phyloP scores from a whole-genome alignment of 2,888 invertebrate species.

The Caenorhabditis parvicauda region DNA sequence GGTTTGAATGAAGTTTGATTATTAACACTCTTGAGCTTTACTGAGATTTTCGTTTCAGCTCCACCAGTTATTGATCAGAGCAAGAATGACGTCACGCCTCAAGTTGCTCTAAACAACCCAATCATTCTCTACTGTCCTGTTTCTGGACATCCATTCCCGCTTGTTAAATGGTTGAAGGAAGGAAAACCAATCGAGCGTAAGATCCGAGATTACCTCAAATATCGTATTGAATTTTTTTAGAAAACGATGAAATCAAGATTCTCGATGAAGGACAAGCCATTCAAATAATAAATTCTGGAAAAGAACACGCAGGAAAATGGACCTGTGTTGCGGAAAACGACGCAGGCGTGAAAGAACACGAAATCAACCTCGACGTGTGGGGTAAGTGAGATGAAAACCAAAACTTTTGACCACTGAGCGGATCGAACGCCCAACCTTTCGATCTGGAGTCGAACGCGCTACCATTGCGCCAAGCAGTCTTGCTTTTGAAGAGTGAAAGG shows the following conservation, averaged over 20 bases:
- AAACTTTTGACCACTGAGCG: slow-evolving; percentile 48
- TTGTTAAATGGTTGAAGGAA: slow-evolving; percentile 55
- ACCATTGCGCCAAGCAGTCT: slow-evolving; percentile 50
- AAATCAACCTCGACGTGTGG: slow-evolving; percentile 56
- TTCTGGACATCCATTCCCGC: slow-evolving; percentile 57
- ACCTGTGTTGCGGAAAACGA: slow-evolving; percentile 65
- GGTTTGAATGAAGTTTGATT: slow-evolving; percentile 3
- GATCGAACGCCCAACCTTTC: slow-evolving; percentile 52
- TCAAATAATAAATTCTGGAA: slow-evolving; percentile 18
- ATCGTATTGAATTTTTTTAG: slow-evolving; percentile 8
- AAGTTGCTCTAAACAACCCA: slow-evolving; percentile 57
- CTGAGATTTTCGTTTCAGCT: slow-evolving; percentile 61
- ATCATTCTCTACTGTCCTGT: slow-evolving; percentile 58
- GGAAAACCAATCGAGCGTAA: slow-evolving; percentile 25
- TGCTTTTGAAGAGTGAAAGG: not conserved
- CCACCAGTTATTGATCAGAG: slow-evolving; percentile 64
- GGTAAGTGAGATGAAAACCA: slow-evolving; percentile 33
- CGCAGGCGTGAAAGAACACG: slow-evolving; percentile 62
- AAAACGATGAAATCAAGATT: slow-evolving; percentile 29
- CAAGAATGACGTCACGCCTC: slow-evolving; percentile 59
- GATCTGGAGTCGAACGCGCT: slow-evolving; percentile 53
- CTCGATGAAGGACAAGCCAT: slow-evolving; percentile 51
- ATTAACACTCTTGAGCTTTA: no score
- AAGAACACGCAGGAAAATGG: slow-evolving; percentile 63
- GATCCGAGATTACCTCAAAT: not conserved